Base-by-base conservation (phyloP, 2,113 vertebrate genomes). In the Procavia capensis region DNA sequence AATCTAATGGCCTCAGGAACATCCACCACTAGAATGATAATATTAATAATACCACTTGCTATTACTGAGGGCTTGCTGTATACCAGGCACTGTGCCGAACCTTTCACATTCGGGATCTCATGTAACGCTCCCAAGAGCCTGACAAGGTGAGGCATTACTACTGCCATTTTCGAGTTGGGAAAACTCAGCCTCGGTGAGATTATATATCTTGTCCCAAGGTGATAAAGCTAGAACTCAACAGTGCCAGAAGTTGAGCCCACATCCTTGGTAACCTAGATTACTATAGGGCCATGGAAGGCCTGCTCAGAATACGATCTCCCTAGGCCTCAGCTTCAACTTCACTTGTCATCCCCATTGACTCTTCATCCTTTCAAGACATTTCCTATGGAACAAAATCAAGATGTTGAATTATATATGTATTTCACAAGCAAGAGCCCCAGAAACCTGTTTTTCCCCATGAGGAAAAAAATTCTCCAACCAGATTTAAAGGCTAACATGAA, bases 321-420 rank as follows among this genome's bases (percentile, higher is more conserved):
- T 96, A 93, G 54, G 59, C 36, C 63, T 94, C 63, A 92, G 91
- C 78, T 93, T 88, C 76, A 84, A 43, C 9, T 92, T 90, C 85
- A 87, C 31, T 7, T 94, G 82, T 54, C 94, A 86, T 80, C 57
- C 85, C 92, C 74, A 85, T 31, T 83, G 57, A 95, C 57, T 90
- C 78, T 68, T 91, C 83, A 63, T 83, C 76, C 64, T 94, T 95
- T 96, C 85, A 94, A 96, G 68, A 31, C 84, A 97, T 88, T 68
- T 79, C 94, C 85, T 93, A 88, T 2, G 29, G 45, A 74, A 95
- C 19, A 96, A 96, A 95, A 92, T 41, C 92, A 90, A 95, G 57
- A 97, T 70, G 74, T 90, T 93, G 66, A 95, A 79, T 91, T 72
- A 80, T 41, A 72, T 39, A 68, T 39, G 17, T 82, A 81, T 39